These are phyloP conservation scores for Eulemur rubriventer DNA, from an alignment of 2,797 vertebrate species.

Conservation along the genomic window DNA sequence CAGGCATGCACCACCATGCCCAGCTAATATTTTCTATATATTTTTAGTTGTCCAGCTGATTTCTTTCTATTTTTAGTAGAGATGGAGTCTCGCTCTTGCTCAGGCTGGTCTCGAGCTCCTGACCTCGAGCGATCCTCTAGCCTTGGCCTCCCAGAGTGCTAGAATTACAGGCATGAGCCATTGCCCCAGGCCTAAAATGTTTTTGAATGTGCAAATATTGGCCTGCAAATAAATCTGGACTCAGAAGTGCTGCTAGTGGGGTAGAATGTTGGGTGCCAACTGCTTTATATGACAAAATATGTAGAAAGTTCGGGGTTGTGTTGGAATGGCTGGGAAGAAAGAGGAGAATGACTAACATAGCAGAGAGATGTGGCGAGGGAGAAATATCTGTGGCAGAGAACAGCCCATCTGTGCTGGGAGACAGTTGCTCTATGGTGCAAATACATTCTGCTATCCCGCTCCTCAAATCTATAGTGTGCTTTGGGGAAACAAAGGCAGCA, in stretches of 20 bases:
- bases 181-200: too few species aligned
- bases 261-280: not conserved
- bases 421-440: not conserved
- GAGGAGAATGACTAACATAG: not conserved
- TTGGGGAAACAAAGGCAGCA: not conserved
- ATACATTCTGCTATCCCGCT: not conserved
- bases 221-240: not conserved
- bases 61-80: too few species aligned
- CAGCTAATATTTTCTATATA: too few species aligned
- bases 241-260: not conserved
- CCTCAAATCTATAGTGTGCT: not conserved
- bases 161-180: too few species aligned
- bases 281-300: not conserved
- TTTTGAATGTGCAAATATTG: not conserved
- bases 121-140: too few species aligned
- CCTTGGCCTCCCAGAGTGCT: too few species aligned
- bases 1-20: too few species aligned
- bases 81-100: too few species aligned
- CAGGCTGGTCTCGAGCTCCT: too few species aligned
- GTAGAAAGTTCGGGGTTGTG: not conserved
- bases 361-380: not conserved
- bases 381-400: not conserved
- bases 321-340: not conserved
- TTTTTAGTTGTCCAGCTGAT: too few species aligned
- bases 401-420: too few species aligned